Evolutionary conservation across 2,113 vertebrate genomes (phyloP), one percentile per base, ranked within the genome.

Genomic region (Perca schrenkii): DNA sequence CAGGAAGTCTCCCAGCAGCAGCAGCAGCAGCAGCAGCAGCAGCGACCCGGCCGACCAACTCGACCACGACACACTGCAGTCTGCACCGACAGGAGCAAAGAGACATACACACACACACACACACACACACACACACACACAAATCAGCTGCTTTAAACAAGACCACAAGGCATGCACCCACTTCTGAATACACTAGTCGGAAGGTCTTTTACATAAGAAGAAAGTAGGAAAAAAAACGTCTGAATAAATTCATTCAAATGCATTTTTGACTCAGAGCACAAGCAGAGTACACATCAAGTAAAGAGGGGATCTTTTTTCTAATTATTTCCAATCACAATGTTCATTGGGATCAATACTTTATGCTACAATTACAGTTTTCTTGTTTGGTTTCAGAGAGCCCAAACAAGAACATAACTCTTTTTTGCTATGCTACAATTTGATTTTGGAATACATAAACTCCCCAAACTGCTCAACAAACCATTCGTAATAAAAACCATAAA

Each of bases 1-100:
- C 64, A 90, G 80, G 95, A 79, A 88, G 88, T 89, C 87, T 87
- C 94, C 87, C 89, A 91, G 93, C 92, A 82, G 79, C 66, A 49
- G 80, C 69, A 17, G 75, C 58, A 15, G 78, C 34, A 52, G 56
- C 25, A 16, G 72, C 40, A 58, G 72, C 40, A 58, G 75, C 73
- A 82, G 66, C 47, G 61, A 93, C 95, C 92, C 79, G 91, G 57
- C 34, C n/a, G 12, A 79, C 69, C 71, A 36, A 75, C 46, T 74
- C 34, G 11, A 79, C 75, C 84, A 76, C 77, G 25, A 86, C 88
- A 76, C 84, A 16, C 88, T 85, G 79, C 85, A 88, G 91, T 94
- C 96, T 97, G 93, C 25, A 86, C 36, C 21, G 50, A 93, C 57
- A 75, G 82, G 61, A 73, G 69, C 46, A 81, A 43, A 80, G 19